Conservation (phyloP, 1,140 invertebrate species). For the Rhynchophorus ferrugineus region DNA sequence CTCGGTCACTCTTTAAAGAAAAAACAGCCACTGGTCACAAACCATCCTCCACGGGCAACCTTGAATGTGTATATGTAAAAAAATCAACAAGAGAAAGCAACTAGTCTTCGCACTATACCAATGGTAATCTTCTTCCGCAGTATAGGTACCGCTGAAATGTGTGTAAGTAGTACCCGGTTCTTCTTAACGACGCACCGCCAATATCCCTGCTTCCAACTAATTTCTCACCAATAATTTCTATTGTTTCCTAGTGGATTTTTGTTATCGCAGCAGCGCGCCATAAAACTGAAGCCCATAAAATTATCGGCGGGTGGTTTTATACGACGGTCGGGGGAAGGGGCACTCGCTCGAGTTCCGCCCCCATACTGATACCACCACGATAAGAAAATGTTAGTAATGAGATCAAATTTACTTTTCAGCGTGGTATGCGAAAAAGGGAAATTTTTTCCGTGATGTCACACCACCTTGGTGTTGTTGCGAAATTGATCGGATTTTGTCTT, state of each 20-base stretch:
- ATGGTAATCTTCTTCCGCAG: not conserved
- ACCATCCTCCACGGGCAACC: not conserved
- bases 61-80: not conserved
- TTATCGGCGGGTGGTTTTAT: not conserved
- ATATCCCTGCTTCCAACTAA: not conserved
- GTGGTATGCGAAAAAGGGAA: conserved; percentile 15
- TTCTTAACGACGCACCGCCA: not conserved
- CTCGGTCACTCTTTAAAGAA: too few species aligned
- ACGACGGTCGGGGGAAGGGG: not conserved
- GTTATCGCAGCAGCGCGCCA: too few species aligned
- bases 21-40: not conserved
- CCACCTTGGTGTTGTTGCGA: not conserved
- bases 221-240: not conserved
- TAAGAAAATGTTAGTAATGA: conserved; percentile 11
- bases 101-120: not conserved
- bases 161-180: not conserved
- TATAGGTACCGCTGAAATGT: not conserved
- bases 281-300: too few species aligned
- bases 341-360: too few species aligned
- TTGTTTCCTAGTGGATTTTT: too few species aligned
- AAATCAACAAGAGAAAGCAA: not conserved
- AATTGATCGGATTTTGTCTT: too few species aligned
- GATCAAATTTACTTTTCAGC: conserved; percentile 14
- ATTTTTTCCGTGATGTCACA: not conserved
- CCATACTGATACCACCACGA: conserved; percentile 5